These are phyloP conservation scores for Mythimna impura DNA, from an alignment of 2,888 invertebrate species.

Conservation along the genomic window DNA sequence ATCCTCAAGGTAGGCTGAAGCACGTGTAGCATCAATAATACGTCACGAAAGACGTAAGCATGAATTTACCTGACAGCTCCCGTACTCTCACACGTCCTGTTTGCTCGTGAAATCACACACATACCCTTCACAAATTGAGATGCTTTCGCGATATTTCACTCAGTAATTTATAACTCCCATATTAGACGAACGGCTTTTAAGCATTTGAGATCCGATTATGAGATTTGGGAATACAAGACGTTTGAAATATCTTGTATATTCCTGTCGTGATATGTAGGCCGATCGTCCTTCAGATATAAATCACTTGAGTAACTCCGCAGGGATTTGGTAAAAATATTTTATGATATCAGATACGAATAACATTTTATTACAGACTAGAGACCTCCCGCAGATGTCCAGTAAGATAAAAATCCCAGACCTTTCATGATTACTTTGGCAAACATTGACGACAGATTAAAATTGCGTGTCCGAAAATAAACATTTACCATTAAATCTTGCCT, in stretches of 20 bases:
- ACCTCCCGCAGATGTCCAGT: constrained; percentile 27
- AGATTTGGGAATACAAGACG: constrained; percentile 55
- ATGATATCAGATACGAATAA: constrained; percentile 29
- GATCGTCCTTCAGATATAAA: constrained; percentile 48
- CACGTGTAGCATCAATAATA: constrained; percentile 51
- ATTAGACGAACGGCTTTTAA: constrained; percentile 48
- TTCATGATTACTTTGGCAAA: constrained; percentile 23
- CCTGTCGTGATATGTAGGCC: constrained; percentile 33
- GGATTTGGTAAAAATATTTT: constrained; percentile 47
- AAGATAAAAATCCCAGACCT: constrained; percentile 27
- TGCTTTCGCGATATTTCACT: constrained; percentile 44
- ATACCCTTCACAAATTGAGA: constrained; percentile 26
- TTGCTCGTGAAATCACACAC: constrained; percentile 13
- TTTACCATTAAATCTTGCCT: constrained; percentile 13
- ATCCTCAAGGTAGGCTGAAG: constrained; percentile 26
- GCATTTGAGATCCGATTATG: constrained; percentile 61
- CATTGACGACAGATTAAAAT: constrained; percentile 8
- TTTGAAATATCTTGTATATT: constrained; percentile 49
- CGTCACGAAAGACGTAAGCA: constrained; percentile 45
- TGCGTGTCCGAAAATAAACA: background rate
- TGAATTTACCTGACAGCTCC: constrained; percentile 50
- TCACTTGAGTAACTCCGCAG: constrained; percentile 50
- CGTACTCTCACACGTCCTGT: constrained; percentile 1
- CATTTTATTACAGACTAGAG: constrained; percentile 49
- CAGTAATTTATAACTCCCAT: constrained; percentile 48